Conservation (phyloP, 2,113 vertebrate genomes). For the Dipodomys stephensi region DNA sequence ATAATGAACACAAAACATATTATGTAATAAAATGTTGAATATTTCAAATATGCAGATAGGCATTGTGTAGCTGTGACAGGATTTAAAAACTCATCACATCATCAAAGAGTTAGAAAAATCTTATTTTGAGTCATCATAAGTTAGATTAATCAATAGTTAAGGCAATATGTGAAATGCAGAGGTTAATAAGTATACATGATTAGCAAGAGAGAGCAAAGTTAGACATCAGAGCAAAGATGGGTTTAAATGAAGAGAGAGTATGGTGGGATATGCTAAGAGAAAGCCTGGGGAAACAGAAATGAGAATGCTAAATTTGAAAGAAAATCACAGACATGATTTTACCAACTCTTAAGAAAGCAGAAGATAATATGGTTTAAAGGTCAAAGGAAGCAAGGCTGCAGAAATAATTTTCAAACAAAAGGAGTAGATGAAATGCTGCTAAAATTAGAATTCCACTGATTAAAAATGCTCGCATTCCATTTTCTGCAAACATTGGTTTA, state of each 20-base stretch:
- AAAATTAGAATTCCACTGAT: slow-evolving; percentile 53
- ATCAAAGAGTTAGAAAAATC: not conserved
- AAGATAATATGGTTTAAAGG: not conserved
- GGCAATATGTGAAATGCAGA: not conserved
- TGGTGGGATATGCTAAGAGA: not conserved
- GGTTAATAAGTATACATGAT: not conserved
- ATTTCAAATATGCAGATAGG: not conserved
- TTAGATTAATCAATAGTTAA: not conserved
- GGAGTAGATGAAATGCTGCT: not conserved
- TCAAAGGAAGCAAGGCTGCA: not conserved
- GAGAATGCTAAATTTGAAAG: not conserved
- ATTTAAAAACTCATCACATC: not conserved
- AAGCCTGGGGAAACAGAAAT: not conserved
- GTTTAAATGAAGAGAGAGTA: rapidly evolving
- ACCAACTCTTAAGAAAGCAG: not conserved
- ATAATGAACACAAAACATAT: not conserved
- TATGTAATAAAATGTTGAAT: not conserved
- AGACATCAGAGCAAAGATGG: rapidly evolving
- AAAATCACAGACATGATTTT: not conserved
- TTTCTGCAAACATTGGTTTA: slow-evolving; percentile 60
- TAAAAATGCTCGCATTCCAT: slow-evolving; percentile 28
- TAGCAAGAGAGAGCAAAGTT: not conserved
- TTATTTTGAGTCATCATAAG: not conserved
- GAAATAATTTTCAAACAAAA: not conserved
- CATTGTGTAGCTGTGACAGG: not conserved